A percentile compares a stretch with the other conserved stretches of the same genome.
Conservation (phyloP, 1,140 invertebrate genomes). For the Trichonephila inaurata region DNA sequence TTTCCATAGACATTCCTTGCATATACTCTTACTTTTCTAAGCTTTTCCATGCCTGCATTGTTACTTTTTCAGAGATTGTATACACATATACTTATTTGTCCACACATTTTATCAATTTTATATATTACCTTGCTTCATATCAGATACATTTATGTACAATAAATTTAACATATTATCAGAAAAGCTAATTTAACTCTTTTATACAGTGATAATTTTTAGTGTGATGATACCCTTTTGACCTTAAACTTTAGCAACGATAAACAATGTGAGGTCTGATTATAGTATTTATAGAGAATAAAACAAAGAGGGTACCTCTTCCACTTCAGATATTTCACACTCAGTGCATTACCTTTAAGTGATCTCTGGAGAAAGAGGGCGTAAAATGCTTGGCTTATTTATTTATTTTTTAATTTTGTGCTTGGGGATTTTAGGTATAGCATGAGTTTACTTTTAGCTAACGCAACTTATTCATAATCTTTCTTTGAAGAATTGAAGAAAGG, state of each 20-base stretch:
- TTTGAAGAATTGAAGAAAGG: neutral
- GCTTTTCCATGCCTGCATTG: too few relatives aligned
- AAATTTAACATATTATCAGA: neutral
- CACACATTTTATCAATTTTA: neutral
- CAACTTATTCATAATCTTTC: neutral
- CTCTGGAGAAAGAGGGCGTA: neutral
- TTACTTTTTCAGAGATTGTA: too few relatives aligned
- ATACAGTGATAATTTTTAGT: conserved; percentile 15
- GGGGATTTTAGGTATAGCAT: neutral
- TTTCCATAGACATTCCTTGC: too few relatives aligned
- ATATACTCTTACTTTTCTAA: too few relatives aligned
- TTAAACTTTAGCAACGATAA: conserved; percentile 26
- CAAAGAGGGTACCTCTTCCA: neutral
- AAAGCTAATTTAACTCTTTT: conserved; percentile 10
- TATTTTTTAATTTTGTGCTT: neutral
- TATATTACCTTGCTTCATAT: neutral
- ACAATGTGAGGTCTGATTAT: conserved; percentile 30
- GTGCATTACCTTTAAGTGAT: conserved; percentile 11
- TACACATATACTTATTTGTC: too few relatives aligned
- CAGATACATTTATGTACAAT: neutral
- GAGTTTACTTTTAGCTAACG: conserved; percentile 11
- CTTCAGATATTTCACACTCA: neutral
- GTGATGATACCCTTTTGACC: neutral
- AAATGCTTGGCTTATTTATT: neutral
- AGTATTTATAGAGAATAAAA: conserved; percentile 33